phyloP scores from a whole-genome alignment of 2,888 invertebrate genomes.

The Yponomeuta evonymella region DNA sequence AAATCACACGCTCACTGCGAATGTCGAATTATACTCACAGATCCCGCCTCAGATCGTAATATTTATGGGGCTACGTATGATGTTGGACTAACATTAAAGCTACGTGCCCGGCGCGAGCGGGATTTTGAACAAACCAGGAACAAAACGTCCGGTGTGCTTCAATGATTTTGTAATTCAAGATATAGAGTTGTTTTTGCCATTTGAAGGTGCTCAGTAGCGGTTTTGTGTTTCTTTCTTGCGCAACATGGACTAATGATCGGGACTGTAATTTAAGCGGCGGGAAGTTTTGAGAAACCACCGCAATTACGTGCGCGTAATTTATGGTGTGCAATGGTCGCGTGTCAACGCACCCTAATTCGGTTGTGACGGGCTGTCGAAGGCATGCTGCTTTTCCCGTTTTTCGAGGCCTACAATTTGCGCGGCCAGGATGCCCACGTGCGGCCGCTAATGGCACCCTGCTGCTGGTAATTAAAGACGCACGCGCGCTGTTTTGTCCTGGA shows the following conservation, averaged over 20 bases:
- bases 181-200: background rate
- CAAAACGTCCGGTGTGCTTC: background rate
- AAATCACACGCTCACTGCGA: slow-evolving; percentile 51
- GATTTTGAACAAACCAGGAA: background rate
- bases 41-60: slow-evolving; percentile 42
- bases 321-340: background rate
- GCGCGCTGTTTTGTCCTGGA: slow-evolving; percentile 17
- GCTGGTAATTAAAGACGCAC: slow-evolving; percentile 27
- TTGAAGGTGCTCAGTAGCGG: background rate
- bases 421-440: slow-evolving; percentile 34
- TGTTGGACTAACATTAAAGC: background rate
- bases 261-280: background rate
- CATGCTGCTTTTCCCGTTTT: slow-evolving; percentile 21
- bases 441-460: slow-evolving; percentile 27
- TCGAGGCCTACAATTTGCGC: slow-evolving; percentile 31
- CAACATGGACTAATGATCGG: slow-evolving; percentile 3
- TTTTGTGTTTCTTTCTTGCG: background rate
- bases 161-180: background rate
- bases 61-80: slow-evolving; percentile 39
- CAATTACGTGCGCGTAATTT: background rate
- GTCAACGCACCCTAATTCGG: slow-evolving; percentile 25
- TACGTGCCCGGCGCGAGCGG: background rate
- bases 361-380: slow-evolving; percentile 32
- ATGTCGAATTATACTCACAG: slow-evolving; percentile 58
- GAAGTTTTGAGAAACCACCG: background rate